These are phyloP conservation scores for Lasioglossum pauxillum DNA, from an alignment of 2,888 invertebrate genomes.

Conservation along the genomic window DNA sequence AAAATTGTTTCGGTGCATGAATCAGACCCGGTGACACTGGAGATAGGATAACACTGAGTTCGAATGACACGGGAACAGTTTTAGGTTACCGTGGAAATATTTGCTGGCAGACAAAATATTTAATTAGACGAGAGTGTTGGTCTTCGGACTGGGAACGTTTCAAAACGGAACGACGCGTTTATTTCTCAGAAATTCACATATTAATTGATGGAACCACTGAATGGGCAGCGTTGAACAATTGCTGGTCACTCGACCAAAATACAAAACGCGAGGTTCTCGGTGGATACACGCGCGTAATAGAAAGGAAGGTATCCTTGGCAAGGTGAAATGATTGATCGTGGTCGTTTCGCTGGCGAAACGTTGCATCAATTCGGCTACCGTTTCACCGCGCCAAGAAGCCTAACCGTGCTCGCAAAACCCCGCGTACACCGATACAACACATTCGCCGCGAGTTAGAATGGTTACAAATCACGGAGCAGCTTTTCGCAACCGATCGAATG, in stretches of 20 bases:
- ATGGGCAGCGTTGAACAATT: not conserved
- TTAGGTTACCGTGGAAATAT: conserved; percentile 21
- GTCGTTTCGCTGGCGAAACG: conserved; percentile 42
- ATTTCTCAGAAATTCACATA: not conserved
- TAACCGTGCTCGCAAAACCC: not conserved
- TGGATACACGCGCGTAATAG: not conserved
- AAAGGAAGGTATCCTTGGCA: conserved; percentile 39
- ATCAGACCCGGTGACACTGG: conserved; percentile 1
- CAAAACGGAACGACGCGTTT: not conserved
- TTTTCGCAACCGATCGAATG: conserved; percentile 27
- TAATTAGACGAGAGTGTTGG: not conserved
- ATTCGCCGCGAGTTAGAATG: conserved; percentile 20
- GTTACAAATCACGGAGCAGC: not conserved
- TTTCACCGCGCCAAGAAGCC: conserved; percentile 23
- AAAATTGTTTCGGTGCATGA: conserved; percentile 13
- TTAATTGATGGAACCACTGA: not conserved
- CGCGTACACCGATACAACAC: conserved; percentile 16
- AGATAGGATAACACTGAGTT: conserved; percentile 4
- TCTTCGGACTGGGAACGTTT: not conserved
- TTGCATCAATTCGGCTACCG: conserved; percentile 34
- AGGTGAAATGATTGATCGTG: conserved; percentile 43
- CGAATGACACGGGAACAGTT: conserved; percentile 1
- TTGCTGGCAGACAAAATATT: not conserved
- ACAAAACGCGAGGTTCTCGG: not conserved
- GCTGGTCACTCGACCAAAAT: not conserved